Conservation (phyloP, 92 coral and sea anemone genomes). For the Muricea muricata region DNA sequence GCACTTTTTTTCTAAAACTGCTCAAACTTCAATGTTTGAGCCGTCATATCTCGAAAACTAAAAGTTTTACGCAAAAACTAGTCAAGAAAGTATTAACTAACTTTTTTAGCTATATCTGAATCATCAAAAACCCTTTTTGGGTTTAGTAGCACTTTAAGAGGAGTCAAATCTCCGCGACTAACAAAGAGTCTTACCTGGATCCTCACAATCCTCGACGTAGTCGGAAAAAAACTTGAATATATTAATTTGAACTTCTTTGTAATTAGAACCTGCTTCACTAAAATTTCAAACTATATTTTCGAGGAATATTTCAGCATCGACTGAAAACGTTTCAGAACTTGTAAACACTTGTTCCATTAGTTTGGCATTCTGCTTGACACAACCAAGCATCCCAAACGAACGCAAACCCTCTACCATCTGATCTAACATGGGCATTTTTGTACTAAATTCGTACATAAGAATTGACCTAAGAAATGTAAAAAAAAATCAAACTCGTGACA, state of each 20-base stretch:
- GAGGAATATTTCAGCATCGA: constrained; percentile 68
- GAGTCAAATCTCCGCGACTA: background rate
- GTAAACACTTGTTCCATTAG: constrained; percentile 65
- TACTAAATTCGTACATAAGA: constrained; percentile 66
- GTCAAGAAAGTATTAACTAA: too few species aligned
- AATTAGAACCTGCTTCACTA: constrained; percentile 75
- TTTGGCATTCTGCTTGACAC: constrained; percentile 34
- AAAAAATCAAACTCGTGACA: background rate
- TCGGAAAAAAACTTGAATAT: constrained; percentile 68
- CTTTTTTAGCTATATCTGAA: too few species aligned
- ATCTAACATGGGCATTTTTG: constrained; percentile 68
- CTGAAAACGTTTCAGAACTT: constrained; percentile 53
- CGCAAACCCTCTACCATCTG: constrained; percentile 62
- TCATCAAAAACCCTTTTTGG: too few species aligned
- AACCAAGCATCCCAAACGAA: constrained; percentile 47
- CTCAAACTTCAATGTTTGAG: too few species aligned
- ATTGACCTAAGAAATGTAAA: constrained; percentile 56
- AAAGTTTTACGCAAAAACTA: too few species aligned
- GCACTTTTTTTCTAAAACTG: too few species aligned
- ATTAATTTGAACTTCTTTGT: constrained; percentile 64
- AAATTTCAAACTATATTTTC: constrained; percentile 55
- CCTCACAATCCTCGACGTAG: constrained; percentile 65
- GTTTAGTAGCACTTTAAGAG: too few species aligned
- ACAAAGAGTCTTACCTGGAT: constrained; percentile 32
- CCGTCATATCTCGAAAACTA: too few species aligned